Evolutionary conservation across 2,797 vertebrate genomes (phyloP).

Genomic region (Alectoris magna): DNA sequence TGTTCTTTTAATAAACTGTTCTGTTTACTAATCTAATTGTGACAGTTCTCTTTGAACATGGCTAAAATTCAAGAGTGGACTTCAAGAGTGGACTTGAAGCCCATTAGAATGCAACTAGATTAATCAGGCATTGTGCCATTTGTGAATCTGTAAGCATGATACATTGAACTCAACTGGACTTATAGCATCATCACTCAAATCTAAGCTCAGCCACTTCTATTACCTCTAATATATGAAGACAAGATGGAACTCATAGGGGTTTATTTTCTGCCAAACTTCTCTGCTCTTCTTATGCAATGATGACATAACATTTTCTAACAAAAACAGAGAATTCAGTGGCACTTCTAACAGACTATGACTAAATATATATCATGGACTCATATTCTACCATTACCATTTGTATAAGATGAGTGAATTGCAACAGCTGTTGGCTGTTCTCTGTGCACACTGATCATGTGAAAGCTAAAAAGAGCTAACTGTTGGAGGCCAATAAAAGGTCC

Average conservation of each 20-base stretch:
- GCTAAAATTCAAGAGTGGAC: too few relatives aligned
- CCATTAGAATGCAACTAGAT: too few relatives aligned
- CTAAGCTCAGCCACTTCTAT: too few relatives aligned
- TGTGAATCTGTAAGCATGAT: neutral
- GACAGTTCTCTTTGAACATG: too few relatives aligned
- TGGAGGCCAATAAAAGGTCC: neutral
- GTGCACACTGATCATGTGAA: neutral
- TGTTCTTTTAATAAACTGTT: too few relatives aligned
- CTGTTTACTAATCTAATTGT: too few relatives aligned
- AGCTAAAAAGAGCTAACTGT: neutral
- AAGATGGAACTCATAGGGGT: neutral
- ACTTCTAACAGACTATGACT: neutral
- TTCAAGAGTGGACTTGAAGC: too few relatives aligned
- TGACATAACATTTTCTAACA: neutral
- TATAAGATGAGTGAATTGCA: neutral
- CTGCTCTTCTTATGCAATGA: neutral
- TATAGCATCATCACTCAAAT: neutral
- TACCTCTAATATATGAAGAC: neutral
- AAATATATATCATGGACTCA: neutral
- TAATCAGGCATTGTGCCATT: neutral
- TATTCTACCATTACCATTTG: neutral
- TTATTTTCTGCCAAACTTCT: neutral
- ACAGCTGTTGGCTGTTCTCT: neutral
- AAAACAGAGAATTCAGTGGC: neutral
- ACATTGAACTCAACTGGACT: too few relatives aligned